phyloP scores from a whole-genome alignment of 2,113 vertebrate genomes.

The Hemichromis elongatus region DNA sequence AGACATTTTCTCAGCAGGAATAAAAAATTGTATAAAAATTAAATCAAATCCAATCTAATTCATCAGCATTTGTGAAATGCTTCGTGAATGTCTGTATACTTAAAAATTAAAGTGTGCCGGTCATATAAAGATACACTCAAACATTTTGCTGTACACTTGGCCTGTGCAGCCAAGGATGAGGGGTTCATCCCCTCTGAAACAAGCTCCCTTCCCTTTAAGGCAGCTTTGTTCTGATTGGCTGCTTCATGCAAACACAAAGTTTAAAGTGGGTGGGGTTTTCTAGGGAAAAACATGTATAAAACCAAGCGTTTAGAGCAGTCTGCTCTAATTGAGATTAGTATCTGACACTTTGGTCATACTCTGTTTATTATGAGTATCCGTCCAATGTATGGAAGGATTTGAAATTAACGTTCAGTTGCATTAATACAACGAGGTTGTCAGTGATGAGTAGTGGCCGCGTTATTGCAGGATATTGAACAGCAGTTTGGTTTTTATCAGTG shows the following conservation, averaged over 20 bases:
- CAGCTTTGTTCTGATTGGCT: background rate
- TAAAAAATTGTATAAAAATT: background rate
- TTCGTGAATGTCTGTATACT: background rate
- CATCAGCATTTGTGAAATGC: background rate
- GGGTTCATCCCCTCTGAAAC: background rate
- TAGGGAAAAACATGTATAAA: background rate
- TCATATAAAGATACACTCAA: background rate
- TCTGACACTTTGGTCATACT: background rate
- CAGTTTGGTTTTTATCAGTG: background rate
- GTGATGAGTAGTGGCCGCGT: background rate
- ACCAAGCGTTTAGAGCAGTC: background rate
- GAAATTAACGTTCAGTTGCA: background rate
- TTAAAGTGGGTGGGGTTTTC: background rate
- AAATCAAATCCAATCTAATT: background rate
- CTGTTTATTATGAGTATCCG: background rate
- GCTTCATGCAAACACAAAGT: accelerated
- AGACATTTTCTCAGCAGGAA: background rate
- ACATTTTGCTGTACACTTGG: background rate
- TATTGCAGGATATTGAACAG: background rate
- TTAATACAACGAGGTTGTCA: background rate
- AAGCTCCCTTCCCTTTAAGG: background rate
- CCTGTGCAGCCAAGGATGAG: background rate
- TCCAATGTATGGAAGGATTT: background rate
- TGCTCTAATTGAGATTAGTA: background rate
- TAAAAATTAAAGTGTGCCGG: background rate